Evolutionary conservation across 2,888 invertebrate species (phyloP).

Genomic region (Idaea aversata): DNA sequence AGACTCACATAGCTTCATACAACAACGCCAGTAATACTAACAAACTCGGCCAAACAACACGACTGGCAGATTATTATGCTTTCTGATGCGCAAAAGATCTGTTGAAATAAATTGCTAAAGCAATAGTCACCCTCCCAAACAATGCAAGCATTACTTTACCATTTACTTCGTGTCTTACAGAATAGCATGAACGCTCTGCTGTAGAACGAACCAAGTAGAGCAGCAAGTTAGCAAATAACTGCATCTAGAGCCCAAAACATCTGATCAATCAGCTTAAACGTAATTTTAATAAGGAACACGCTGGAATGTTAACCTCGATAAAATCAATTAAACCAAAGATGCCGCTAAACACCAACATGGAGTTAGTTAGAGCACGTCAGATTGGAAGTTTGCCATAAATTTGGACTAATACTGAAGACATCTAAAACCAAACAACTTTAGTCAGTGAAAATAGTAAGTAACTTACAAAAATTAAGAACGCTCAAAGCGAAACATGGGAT

Average conservation of each 20-base stretch:
- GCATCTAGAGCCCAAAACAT: no score
- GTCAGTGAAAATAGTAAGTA: not conserved
- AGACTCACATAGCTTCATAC: not conserved
- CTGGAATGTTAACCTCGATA: no score
- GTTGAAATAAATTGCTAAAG: not conserved
- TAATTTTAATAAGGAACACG: no score
- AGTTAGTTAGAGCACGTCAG: no score
- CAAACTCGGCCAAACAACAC: not conserved
- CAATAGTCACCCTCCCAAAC: not conserved
- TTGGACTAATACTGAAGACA: not conserved
- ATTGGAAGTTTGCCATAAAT: not conserved
- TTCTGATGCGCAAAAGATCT: not conserved
- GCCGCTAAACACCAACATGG: no score
- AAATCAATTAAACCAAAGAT: no score
- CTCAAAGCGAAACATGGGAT: not conserved
- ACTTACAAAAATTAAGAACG: not conserved
- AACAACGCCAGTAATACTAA: not conserved
- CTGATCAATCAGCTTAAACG: no score
- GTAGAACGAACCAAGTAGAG: not conserved
- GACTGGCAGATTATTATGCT: not conserved
- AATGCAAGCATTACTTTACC: not conserved
- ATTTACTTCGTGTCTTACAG: not conserved
- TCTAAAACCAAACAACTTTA: not conserved
- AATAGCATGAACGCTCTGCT: not conserved
- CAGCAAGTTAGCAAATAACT: not conserved